Base-by-base conservation (phyloP, 2,113 vertebrate genomes). In the Dendrocopos noguchii region DNA sequence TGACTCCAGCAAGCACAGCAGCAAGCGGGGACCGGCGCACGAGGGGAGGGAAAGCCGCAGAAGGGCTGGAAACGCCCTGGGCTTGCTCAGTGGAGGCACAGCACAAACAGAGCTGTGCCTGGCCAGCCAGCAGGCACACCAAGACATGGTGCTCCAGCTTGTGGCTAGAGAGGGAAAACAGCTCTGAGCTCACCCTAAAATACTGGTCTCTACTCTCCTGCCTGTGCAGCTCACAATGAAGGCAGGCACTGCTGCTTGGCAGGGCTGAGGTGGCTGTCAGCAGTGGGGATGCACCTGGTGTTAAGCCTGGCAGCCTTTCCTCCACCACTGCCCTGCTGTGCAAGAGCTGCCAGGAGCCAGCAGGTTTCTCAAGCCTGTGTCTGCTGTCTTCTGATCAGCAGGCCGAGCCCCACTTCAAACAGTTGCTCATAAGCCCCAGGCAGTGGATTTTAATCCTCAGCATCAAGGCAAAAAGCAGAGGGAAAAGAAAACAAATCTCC, bases 401-500 rank as follows among this genome's bases (percentile, higher is more conserved):
- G 72, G 52, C 46, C 25, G 24, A 85, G 19, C 7, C 80, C 60
- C 66, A 16, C 56, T 90, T 56, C 12, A 31, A 75, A 83, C n/a
- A 91, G 56, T 19, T 59, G n/a, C 20, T 72, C 50, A 22, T 33
- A 68, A 88, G 27, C 65, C 57, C 21, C 39, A 72, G 52, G 81
- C 67, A 86, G n/a, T 36, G 31, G 27, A 85, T 89, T 90, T 89
- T 80, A 90, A 94, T 60, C 64, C 61, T 87, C 75, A 42, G 28
- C 57, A 81, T 52, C n/a, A 93, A 92, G 16, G 17, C 13, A 72
- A 89, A 88, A 89, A 53, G 0, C 10, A 68, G 36, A 84, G 25
- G 19, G 60, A 85, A 91, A 84, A 24, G 7, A 59, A 90, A 65
- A 3, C 33, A 73, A 29, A 60, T 21, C 7, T 44, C 47, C 50